phyloP scores from a whole-genome alignment of 92 coral and sea anemone genomes.

The Umimayanthus kanabou region DNA sequence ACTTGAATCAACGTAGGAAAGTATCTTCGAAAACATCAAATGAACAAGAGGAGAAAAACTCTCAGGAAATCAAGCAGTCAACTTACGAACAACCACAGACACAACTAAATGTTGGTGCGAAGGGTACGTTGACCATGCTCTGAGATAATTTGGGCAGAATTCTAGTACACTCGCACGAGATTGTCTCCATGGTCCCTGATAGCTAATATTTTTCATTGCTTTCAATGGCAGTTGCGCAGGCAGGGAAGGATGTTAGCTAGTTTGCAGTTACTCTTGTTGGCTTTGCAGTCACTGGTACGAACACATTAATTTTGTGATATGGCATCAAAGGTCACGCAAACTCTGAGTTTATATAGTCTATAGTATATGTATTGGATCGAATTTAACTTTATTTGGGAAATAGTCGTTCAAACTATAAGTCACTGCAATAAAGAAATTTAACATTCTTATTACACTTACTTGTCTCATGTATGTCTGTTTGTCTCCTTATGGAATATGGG shows the following conservation, averaged over 20 bases:
- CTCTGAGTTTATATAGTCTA: no score
- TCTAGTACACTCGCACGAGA: neutral
- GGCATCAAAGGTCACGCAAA: no score
- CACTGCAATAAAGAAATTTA: no score
- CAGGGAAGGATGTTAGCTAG: conserved; percentile 95
- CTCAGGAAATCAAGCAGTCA: conserved; percentile 76
- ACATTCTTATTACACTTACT: no score
- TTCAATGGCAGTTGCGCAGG: conserved; percentile 77
- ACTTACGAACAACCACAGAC: conserved; percentile 75
- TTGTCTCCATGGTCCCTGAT: neutral
- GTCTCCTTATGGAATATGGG: no score
- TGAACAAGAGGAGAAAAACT: conserved; percentile 44
- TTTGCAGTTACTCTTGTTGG: conserved; percentile 88
- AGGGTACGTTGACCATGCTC: conserved; percentile 55
- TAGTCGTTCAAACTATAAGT: no score
- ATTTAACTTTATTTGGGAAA: no score
- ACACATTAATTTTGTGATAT: no score
- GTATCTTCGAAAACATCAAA: conserved; percentile 46
- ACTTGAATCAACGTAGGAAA: conserved; percentile 2
- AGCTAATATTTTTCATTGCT: neutral
- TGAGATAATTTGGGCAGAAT: neutral
- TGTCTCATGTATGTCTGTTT: no score
- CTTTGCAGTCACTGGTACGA: conserved; percentile 58
- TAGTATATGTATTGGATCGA: no score
- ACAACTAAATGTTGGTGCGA: conserved; percentile 84